phyloP scores from a whole-genome alignment of 2,113 vertebrate species.

The Desmodus rotundus region DNA sequence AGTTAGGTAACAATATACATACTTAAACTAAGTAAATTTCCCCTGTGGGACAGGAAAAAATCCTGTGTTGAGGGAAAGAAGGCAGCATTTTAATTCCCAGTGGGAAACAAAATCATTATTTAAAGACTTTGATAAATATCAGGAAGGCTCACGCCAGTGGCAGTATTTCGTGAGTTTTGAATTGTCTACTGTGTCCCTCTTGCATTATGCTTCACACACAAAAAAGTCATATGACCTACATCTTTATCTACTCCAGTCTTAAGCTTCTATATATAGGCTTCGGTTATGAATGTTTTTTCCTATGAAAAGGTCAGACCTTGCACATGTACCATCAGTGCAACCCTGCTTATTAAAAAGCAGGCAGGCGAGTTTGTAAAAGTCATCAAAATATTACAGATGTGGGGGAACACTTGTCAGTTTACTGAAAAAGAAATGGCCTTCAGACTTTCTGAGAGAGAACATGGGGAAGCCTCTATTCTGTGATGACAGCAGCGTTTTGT shows the following conservation, averaged over 20 bases:
- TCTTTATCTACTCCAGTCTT: slow-evolving; percentile 81
- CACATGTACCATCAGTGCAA: slow-evolving; percentile 77
- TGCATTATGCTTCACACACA: slow-evolving; percentile 55
- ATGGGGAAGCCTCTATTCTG: slow-evolving; percentile 60
- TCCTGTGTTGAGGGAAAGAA: not conserved
- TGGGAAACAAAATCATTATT: slow-evolving; percentile 58
- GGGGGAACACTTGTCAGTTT: slow-evolving; percentile 13
- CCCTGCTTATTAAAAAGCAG: slow-evolving; percentile 77
- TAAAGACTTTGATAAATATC: slow-evolving; percentile 67
- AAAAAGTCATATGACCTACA: slow-evolving; percentile 79
- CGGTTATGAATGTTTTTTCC: slow-evolving; percentile 85
- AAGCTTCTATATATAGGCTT: slow-evolving; percentile 83
- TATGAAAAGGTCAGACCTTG: slow-evolving; percentile 82
- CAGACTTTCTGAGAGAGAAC: slow-evolving; percentile 65
- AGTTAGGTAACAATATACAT: not conserved
- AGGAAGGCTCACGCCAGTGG: slow-evolving; percentile 61
- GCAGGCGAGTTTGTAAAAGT: slow-evolving; percentile 74
- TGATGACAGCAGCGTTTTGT: slow-evolving; percentile 57
- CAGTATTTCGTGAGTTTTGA: slow-evolving; percentile 63
- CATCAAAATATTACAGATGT: slow-evolving; percentile 69
- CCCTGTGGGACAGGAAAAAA: not conserved
- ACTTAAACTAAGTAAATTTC: not conserved
- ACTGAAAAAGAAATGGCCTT: slow-evolving; percentile 73
- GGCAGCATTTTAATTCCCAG: not conserved
- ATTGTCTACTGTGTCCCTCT: slow-evolving; percentile 56